Conservation (phyloP, 2,113 vertebrate genomes). For the Mesocricetus auratus region DNA sequence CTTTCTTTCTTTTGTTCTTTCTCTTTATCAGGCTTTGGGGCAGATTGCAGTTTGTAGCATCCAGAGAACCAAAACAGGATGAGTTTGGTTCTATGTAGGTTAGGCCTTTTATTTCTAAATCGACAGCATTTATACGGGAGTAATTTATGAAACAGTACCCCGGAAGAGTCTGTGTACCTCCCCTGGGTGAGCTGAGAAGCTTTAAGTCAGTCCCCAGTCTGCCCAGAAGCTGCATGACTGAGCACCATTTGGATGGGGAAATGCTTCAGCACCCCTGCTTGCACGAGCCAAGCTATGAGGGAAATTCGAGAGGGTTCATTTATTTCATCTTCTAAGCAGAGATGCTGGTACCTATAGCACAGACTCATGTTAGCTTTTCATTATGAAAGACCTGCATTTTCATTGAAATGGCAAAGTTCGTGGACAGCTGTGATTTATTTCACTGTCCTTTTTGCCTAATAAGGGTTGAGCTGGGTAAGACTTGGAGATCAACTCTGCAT, state of each 20-base stretch:
- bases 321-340: slow-evolving; percentile 27
- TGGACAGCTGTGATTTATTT: background rate
- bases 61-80: slow-evolving; percentile 44
- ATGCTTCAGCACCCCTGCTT: slow-evolving; percentile 63
- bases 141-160: slow-evolving; percentile 75
- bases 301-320: slow-evolving; percentile 39
- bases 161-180: slow-evolving; percentile 76
- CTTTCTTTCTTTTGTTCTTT: background rate
- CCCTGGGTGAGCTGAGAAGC: slow-evolving; percentile 78
- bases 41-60: slow-evolving; percentile 77
- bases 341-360: background rate
- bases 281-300: slow-evolving; percentile 75
- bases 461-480: background rate
- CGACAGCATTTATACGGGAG: background rate
- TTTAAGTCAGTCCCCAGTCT: slow-evolving; percentile 71
- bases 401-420: slow-evolving; percentile 10
- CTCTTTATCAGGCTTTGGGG: slow-evolving; percentile 81
- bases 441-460: slow-evolving; percentile 5
- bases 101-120: slow-evolving; percentile 50
- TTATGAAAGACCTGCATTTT: background rate
- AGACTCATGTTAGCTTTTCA: slow-evolving; percentile 18
- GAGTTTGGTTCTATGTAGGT: background rate
- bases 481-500: slow-evolving; percentile 5
- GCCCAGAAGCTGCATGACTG: slow-evolving; percentile 82
- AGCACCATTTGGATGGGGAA: slow-evolving; percentile 71